A percentile compares a stretch with the other conserved stretches of the same genome.
Evolutionary conservation across 1,140 invertebrate species (phyloP).

Genomic region (Hylaeus volcanicus): DNA sequence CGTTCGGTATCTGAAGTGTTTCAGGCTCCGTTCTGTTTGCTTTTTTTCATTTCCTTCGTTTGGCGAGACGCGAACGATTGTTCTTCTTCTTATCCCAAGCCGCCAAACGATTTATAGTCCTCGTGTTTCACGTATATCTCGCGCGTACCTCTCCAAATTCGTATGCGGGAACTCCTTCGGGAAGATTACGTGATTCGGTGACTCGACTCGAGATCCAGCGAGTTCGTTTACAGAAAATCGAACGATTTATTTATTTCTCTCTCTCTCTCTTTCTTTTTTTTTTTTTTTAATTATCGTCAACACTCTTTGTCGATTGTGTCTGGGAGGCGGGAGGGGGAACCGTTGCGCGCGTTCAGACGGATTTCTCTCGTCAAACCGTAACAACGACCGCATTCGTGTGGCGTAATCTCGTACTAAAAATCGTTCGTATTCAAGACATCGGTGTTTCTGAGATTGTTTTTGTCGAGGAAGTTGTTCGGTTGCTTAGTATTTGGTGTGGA

Average conservation of each 20-base stretch:
- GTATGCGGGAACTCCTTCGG: not conserved
- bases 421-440: conserved; percentile 18
- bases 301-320: not conserved
- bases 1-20: too few species aligned
- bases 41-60: not conserved
- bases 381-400: conserved; percentile 2
- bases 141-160: too few species aligned
- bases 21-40: not conserved
- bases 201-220: not conserved
- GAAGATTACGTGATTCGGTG: not conserved
- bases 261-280: too few species aligned
- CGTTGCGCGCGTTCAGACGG: not conserved
- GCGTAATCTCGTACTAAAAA: conserved; percentile 1
- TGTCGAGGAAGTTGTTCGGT: conserved; percentile 40
- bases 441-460: conserved; percentile 20
- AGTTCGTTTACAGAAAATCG: not conserved
- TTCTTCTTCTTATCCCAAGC: not conserved
- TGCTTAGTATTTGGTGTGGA: conserved; percentile 22
- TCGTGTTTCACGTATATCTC: not conserved
- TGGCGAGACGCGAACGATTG: not conserved
- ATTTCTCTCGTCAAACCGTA: conserved; percentile 14
- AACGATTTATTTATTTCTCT: not conserved
- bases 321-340: not conserved
- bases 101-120: not conserved
- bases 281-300: too few species aligned